phyloP scores from a whole-genome alignment of 2,113 vertebrate species.

The Zapornia atra region DNA sequence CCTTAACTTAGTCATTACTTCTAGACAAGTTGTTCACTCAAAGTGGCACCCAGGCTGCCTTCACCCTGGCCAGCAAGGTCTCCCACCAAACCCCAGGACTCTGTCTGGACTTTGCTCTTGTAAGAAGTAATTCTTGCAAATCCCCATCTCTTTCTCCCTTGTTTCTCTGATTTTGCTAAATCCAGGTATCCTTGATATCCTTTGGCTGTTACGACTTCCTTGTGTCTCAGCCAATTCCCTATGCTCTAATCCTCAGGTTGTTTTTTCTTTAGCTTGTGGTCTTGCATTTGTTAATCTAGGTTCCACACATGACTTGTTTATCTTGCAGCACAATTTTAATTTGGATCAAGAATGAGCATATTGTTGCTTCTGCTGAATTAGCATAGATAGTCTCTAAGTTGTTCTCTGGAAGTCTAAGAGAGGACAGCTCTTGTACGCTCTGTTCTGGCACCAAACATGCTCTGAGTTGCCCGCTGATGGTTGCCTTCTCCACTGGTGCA shows the following conservation, averaged over 20 bases:
- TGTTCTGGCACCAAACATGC: not conserved
- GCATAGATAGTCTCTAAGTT: not conserved
- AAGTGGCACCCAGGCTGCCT: not conserved
- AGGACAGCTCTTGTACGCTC: not conserved
- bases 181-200: not conserved
- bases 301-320: not conserved
- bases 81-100: not conserved
- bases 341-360: not conserved
- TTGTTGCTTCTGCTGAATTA: not conserved
- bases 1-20: not conserved
- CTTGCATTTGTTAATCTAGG: not conserved
- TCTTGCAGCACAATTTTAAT: not conserved
- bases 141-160: not conserved
- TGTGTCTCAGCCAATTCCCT: not conserved
- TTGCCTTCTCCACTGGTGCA: not conserved
- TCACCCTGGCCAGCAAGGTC: not conserved
- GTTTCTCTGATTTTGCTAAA: not conserved
- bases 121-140: conserved; percentile 8
- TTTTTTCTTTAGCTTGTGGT: not conserved
- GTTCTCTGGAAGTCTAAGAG: not conserved
- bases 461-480: not conserved
- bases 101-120: not conserved
- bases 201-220: not conserved
- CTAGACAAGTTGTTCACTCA: not conserved
- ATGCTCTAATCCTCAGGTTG: not conserved